Base-by-base conservation (phyloP, 92 coral and sea anemone species). In the Epizoanthus rinbou region DNA sequence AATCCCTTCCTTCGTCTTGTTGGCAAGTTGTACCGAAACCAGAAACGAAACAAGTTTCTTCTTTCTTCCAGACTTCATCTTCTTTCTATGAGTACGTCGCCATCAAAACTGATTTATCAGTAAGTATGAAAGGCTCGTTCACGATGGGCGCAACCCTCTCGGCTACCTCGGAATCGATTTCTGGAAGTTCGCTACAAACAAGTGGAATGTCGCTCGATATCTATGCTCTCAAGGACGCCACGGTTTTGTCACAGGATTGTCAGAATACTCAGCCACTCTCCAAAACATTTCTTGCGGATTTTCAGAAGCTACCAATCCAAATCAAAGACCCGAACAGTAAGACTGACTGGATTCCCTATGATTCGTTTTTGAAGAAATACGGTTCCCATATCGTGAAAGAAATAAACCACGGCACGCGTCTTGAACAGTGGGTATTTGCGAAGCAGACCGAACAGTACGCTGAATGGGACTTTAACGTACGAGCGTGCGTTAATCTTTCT, bases 111-210 rank as follows among this genome's bases (percentile, higher is more conserved):
- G 56, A 70, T 59, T 2, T 81, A 3, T 73, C 81, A 6, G 24
- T 54, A 5, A 69, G 62, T 21, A 14, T 81, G 23, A 37, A 43
- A 50, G 68, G 85, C 1, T 21, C 53, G 17, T 81, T 35, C 53
- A 81, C 85, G 4, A 64, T 81, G 85, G 85, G 85, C 0, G 71
- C 66, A 7, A 69, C 85, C 5, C 81, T 81, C 43, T 33, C 52
- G 5, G 19, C 65, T 17, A 59, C 78, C 0, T 69, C 85, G 19
- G 45, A 81, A 3, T 69, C 81, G 22, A 19, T 81, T 6, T 53
- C 85, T 0, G 37, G 64, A 14, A 43, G 23, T 6, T 7, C 41
- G 2, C 25, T 56, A n/a, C 28, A 68, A 9, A 59, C 58, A 21
- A 72, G 84, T 56, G 85, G 85, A 0, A 66, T 18, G 2, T 65